These are phyloP conservation scores for Cyprinodon diabolis DNA, from an alignment of 2,797 vertebrate species.

Conservation along the genomic window DNA sequence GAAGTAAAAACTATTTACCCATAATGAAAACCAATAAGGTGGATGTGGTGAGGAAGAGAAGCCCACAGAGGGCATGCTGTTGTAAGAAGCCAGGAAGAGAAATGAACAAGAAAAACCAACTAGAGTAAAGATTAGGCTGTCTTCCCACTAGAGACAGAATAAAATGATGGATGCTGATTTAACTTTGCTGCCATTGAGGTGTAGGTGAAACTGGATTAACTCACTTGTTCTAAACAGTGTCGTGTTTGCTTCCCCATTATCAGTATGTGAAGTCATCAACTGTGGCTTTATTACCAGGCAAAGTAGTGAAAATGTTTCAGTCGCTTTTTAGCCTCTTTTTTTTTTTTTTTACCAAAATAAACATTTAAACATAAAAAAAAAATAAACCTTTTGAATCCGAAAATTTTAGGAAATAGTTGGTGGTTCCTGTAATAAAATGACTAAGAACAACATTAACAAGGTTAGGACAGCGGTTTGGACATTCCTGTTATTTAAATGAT, in stretches of 20 bases:
- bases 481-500: conserved; percentile 1
- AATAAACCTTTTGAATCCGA: neutral
- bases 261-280: neutral
- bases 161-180: neutral
- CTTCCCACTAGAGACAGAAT: neutral
- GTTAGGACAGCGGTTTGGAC: neutral
- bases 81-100: neutral
- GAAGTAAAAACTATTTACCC: neutral
- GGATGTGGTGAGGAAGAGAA: neutral
- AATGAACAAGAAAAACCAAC: neutral
- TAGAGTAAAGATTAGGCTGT: neutral
- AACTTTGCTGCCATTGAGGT: neutral
- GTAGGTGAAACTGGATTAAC: neutral
- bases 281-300: neutral
- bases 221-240: neutral
- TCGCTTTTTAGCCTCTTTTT: neutral
- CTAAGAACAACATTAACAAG: neutral
- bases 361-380: neutral
- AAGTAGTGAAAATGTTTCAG: neutral
- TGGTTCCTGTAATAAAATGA: conserved; percentile 4
- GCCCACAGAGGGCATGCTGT: neutral
- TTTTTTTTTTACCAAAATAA: neutral
- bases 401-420: neutral
- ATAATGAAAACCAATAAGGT: neutral
- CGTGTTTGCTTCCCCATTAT: conserved; percentile 1